Evolutionary conservation across 2,113 vertebrate genomes (phyloP), one percentile per base, ranked within the genome.

Genomic region (Caretta caretta): DNA sequence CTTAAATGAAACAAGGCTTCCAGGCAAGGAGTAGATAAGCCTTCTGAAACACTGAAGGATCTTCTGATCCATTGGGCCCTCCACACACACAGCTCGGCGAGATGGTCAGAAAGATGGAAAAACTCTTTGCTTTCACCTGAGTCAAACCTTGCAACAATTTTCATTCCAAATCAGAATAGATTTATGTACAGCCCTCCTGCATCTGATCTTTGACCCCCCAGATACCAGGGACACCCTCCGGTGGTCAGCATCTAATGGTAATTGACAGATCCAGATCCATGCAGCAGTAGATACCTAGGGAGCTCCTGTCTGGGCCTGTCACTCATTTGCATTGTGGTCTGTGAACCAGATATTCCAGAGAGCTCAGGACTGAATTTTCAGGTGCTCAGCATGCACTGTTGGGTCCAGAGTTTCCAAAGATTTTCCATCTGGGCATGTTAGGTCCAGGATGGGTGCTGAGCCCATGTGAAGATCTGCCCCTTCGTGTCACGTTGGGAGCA

Each of bases 331-430:
- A 38, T 10, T 38, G 35, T 72, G 65, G 4, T 19, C n/a, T 5
- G n/a, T 72, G 19, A 38, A 8, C 14, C 65, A n/a, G 65, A 31
- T 69, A 7, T 69, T n/a, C 65, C 65, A 69, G 14, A 69, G 35
- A 17, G 35, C 49, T 87, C 8, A 0, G 22, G 31, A 29, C 31
- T 84, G 10, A 19, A 6, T 38, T 7, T 69, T 80, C 54, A 3
- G 1, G 29, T 82, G 7, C 48, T 85, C 59, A 85, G 48, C 0
- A 0, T 50, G 19, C 25, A 8, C 5, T 42, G 5, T 0, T 29
- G 0, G 2, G 8, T 76, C 85, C 72, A 17, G 1, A 0, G 20
- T 81, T 79, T 50, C 80, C 27, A 9, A 89, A 5, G 27, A 80
- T 42, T 42, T 42, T 42, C 42, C 42, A 42, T 5, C 62, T 35